Base-by-base conservation (phyloP, 64 coral and sea anemone genomes). In the Montipora capricornis region DNA sequence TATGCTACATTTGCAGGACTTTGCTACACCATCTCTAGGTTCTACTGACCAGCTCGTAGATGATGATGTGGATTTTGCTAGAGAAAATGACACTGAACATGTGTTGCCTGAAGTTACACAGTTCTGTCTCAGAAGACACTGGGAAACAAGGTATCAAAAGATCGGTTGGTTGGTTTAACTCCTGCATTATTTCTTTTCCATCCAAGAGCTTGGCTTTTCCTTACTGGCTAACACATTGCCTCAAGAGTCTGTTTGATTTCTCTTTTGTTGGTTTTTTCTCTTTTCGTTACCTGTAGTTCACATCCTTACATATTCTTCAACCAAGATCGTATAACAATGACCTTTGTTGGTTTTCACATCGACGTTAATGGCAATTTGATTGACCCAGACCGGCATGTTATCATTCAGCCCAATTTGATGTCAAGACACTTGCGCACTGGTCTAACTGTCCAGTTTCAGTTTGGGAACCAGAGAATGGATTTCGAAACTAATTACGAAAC, bases 231-330 rank as follows among this genome's bases (percentile, higher is more conserved):
- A 11, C 29, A 29, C 29, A 1, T 29, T 29, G 29, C 29, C 1
- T 57, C 1, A 64, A 64, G 0, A 12, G 6, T 64, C 14, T 7
- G 60, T 71, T 1, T 71, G 5, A 68, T 50, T 87, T 44, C 11
- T 0, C 0, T 51, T 87, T 87, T 15, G 6, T 66, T 8, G 12
- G 8, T 29, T 9, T 52, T 5, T n/a, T 75, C 46, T 71, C 48
- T 53, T 10, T 19, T 48, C 55, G 67, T 55, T 81, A 49, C 78
- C 46, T 26, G 6, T 87, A 96, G 95, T 44, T 92, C 87, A 48
- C 95, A 96, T 93, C 95, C 95, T 7, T 96, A 96, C 87, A 93
- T 96, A 71, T 96, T 96, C 75, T 96, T 96, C 74, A 93, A 96
- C 79, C 95, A 92, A 55, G 95, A 96, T 57, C 87, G 89, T 20